Base-by-base conservation (phyloP, 2,113 vertebrate genomes). In the Entelurus aequoreus region DNA sequence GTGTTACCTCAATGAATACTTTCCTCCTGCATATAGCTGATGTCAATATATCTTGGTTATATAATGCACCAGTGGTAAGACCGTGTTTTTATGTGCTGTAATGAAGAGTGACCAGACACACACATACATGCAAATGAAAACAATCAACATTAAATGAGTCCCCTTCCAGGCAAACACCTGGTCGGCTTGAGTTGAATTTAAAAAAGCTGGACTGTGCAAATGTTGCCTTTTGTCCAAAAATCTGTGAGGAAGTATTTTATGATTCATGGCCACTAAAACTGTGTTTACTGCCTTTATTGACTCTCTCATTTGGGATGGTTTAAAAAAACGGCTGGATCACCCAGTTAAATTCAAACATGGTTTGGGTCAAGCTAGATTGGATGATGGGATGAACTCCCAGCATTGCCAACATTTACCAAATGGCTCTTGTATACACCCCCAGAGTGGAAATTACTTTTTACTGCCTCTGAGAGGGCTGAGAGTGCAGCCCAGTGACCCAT, bases 281-380 rank as follows among this genome's bases (percentile, higher is more conserved):
- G 69, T 54, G 69, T 77, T 79, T 82, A 79, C 76, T 60, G 48
- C 62, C 63, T 74, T 79, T 76, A 79, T 54, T 78, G 78, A 79
- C 82, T 80, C 77, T 76, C 75, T 84, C 53, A 82, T 75, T 65
- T 2, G 6, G 60, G 42, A 64, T 37, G 48, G 62, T 71, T 82
- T 66, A 54, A 72, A 82, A 79, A 68, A 60, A 49, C 14, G 10
- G 53, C 15, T 4, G n/a, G 28, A 56, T 49, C 40, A 56, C 49
- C 48, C 7, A 54, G 10, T 13, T 28, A n/a, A 28, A 51, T 55
- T 19, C 19, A 10, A n/a, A 46, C 60, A 47, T 53, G 5, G 48
- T 65, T 15, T 65, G 48, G 21, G 19, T 15, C 36, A 16, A 5
- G 37, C 54, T 16, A 3, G 5, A 40, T 66, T 46, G 28, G 8